Evolutionary conservation across 1,140 invertebrate species (phyloP), one percentile per base, ranked within the genome.

Genomic region (Nixonia krombeini): DNA sequence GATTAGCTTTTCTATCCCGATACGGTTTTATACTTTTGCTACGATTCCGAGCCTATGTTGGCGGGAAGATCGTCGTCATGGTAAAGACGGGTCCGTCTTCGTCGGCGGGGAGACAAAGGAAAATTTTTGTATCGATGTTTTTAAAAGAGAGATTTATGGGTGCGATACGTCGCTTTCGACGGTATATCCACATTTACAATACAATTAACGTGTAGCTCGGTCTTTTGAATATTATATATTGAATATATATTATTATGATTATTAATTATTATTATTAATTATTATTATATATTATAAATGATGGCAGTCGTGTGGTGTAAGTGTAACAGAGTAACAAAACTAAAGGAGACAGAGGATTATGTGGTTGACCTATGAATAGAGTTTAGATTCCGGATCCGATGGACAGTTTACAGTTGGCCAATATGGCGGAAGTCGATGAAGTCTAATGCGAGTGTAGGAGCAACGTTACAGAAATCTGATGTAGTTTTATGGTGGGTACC

Each of bases 331-430:
- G 28, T 62, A 56, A 51, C 47, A 37, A 70, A 58, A 73, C 63
- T 61, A 70, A 53, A 59, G 18, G 38, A 51, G 61, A 65, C 61
- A 74, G 55, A 78, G 75, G 75, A 65, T 82, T 83, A 83, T 76
- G 77, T 82, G 81, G 82, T 85, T 85, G 75, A 83, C 77, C 73
- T 82, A 83, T 85, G 74, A 78, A 85, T 82, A 85, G 78, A 85
- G 81, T 85, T 79, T 83, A 85, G 80, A 74, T 80, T 82, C 72
- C 53, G 65, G 55, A 46, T 61, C n/a, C n/a, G 64, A 53, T 35
- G 23, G 47, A 26, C 47, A 53, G 52, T 58, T 68, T 62, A 66
- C 55, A 66, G 63, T 66, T 66, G 44, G 55, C 26, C 52, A 44
- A 47, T 47, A 57, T n/a, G n/a, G n/a, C n/a, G n/a, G n/a, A n/a